A percentile compares a stretch with the other conserved stretches of the same genome.
Conservation (phyloP, 2,888 invertebrate species). For the Galeruca laticollis region DNA sequence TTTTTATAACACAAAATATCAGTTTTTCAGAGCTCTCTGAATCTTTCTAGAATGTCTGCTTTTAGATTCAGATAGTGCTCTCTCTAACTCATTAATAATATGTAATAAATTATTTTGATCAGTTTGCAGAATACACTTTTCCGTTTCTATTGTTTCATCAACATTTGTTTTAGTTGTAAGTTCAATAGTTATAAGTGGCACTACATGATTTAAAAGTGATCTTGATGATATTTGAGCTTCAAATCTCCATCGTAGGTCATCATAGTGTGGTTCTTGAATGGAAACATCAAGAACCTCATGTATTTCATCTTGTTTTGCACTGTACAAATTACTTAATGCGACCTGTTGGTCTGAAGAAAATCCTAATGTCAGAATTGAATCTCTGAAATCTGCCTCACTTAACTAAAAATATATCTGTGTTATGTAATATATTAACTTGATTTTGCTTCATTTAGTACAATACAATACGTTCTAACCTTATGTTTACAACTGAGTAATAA, state of each 20-base stretch:
- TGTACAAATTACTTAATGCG: slow-evolving; percentile 73
- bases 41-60: slow-evolving; percentile 66
- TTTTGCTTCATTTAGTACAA: background rate
- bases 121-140: slow-evolving; percentile 69
- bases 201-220: slow-evolving; percentile 70
- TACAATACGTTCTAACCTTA: slow-evolving; percentile 69
- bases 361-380: slow-evolving; percentile 68
- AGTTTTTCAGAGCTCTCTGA: slow-evolving; percentile 60
- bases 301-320: slow-evolving; percentile 70
- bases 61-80: slow-evolving; percentile 73
- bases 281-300: slow-evolving; percentile 64
- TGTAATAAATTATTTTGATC: slow-evolving; percentile 74
- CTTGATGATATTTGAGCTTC: slow-evolving; percentile 75
- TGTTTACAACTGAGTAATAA: slow-evolving; percentile 79
- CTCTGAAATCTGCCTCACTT: slow-evolving; percentile 67
- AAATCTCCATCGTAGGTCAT: slow-evolving; percentile 76
- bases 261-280: slow-evolving; percentile 67
- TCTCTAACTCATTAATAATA: slow-evolving; percentile 73
- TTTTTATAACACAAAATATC: slow-evolving; percentile 14
- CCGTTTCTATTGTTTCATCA: slow-evolving; percentile 59
- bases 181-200: slow-evolving; percentile 73
- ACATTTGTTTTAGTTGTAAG: slow-evolving; percentile 62
- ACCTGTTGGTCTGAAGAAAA: slow-evolving; percentile 73
- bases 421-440: background rate
- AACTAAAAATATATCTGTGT: slow-evolving; percentile 61